A percentile compares a stretch with the other conserved stretches of the same genome.
Evolutionary conservation across 2,888 invertebrate genomes (phyloP).

Genomic region (Drosophila paramelanica): DNA sequence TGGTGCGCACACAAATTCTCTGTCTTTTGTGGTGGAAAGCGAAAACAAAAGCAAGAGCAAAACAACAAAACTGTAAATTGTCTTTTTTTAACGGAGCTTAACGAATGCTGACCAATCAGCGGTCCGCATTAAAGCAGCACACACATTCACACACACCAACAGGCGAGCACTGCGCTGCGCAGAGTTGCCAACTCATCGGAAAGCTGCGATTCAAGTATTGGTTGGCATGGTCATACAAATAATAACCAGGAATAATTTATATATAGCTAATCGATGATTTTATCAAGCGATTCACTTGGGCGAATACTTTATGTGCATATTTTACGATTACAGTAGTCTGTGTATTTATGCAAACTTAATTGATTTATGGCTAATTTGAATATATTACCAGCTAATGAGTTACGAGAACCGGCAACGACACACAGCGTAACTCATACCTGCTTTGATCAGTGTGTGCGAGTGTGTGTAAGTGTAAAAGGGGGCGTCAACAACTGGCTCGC

Average conservation of each 20-base stretch:
- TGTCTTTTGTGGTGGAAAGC: constrained; percentile 53
- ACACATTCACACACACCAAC: constrained; percentile 8
- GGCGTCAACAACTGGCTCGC: constrained; percentile 57
- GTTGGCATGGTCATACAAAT: constrained; percentile 7
- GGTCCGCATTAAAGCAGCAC: constrained; percentile 30
- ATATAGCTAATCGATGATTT: constrained; percentile 34
- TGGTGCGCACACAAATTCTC: constrained; percentile 44
- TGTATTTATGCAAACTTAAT: constrained; percentile 44
- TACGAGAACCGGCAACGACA: constrained; percentile 51
- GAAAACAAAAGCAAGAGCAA: constrained; percentile 54
- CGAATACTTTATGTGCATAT: constrained; percentile 13
- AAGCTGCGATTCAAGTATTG: constrained; percentile 24
- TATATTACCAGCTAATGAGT: constrained; percentile 69
- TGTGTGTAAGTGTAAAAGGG: constrained; percentile 36
- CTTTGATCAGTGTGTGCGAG: constrained; percentile 3
- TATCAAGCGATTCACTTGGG: constrained; percentile 28
- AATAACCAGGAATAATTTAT: constrained; percentile 19
- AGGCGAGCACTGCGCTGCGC: constrained; percentile 26
- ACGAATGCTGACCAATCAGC: constrained; percentile 66
- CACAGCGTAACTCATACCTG: constrained; percentile 5
- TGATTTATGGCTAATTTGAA: constrained; percentile 74
- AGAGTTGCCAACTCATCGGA: constrained; percentile 66
- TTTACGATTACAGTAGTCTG: constrained; percentile 38
- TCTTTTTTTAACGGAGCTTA: constrained; percentile 63
- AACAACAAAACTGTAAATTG: constrained; percentile 61